These are phyloP conservation scores for Zaprionus vittiger DNA, from an alignment of 1,140 invertebrate species.

Conservation along the genomic window DNA sequence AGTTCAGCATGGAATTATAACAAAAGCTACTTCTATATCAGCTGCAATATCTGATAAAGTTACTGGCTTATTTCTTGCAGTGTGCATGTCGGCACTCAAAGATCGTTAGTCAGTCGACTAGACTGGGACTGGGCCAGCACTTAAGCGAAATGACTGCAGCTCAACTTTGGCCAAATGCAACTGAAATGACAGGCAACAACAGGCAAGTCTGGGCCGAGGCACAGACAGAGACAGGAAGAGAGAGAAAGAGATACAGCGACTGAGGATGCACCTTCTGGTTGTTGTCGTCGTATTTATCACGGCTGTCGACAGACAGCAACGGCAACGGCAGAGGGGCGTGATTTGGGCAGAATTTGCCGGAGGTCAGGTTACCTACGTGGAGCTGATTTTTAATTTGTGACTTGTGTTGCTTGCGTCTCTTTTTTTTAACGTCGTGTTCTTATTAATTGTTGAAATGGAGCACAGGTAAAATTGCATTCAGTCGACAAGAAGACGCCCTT, in stretches of 20 bases:
- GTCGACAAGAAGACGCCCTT: conserved; percentile 38
- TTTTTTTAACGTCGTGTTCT: conserved; percentile 14
- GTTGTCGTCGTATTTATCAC: conserved; percentile 78
- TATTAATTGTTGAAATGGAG: conserved; percentile 47
- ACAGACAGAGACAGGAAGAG: neutral
- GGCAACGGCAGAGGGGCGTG: conserved; percentile 12
- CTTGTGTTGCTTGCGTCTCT: conserved; percentile 3
- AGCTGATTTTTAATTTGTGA: conserved; percentile 48
- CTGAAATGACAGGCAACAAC: conserved; percentile 66
- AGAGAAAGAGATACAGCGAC: neutral
- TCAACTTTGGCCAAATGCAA: conserved; percentile 78
- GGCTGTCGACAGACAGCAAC: conserved; percentile 52
- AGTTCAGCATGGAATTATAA: too few species aligned
- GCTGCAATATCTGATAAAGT: neutral
- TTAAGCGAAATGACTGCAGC: conserved; percentile 74
- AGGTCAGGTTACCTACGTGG: conserved; percentile 66
- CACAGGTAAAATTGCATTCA: conserved; percentile 56
- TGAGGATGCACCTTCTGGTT: conserved; percentile 49
- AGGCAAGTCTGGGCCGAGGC: conserved; percentile 1
- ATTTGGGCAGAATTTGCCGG: conserved; percentile 60
- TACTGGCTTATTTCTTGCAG: conserved; percentile 17
- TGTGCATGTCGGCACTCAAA: conserved; percentile 30
- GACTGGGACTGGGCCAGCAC: conserved; percentile 53
- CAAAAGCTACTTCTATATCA: neutral
- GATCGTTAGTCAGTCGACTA: conserved; percentile 28